Evolutionary conservation across 2,797 vertebrate species (phyloP).

Genomic region (Psittacula echo): DNA sequence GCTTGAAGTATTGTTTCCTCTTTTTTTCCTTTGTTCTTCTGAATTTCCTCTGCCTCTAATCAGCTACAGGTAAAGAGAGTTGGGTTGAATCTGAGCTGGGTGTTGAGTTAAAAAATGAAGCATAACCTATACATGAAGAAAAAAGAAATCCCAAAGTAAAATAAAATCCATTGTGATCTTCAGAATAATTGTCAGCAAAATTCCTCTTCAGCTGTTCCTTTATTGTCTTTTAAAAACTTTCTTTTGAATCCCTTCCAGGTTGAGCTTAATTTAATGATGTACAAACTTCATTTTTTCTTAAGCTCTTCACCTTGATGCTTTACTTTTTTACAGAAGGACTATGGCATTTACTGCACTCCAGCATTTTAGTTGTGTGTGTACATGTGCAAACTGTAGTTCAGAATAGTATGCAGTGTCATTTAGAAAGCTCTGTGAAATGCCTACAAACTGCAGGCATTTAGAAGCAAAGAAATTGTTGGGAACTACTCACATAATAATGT

Average conservation of each 20-base stretch:
- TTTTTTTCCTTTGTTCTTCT: background rate
- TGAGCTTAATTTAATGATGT: background rate
- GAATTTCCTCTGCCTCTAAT: conserved; percentile 34
- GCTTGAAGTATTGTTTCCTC: conserved; percentile 54
- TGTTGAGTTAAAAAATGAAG: background rate
- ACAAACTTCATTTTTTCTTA: background rate
- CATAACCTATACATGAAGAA: background rate
- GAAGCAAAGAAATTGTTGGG: background rate
- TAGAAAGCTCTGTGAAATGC: background rate
- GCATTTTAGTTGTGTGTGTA: background rate
- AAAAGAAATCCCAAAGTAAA: background rate
- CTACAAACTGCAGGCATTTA: background rate
- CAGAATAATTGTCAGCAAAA: background rate
- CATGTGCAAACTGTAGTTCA: background rate
- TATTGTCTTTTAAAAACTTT: background rate
- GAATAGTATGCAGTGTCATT: background rate
- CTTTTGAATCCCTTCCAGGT: background rate
- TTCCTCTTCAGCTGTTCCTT: background rate
- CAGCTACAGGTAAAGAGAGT: background rate
- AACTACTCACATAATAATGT: background rate
- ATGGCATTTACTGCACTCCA: background rate
- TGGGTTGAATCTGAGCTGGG: background rate
- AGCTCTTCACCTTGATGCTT: background rate
- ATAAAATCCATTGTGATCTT: background rate
- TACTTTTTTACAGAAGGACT: background rate